Percentiles rank a stretch among this genome's conserved stretches.
phyloP scores from a whole-genome alignment of 2,113 vertebrate genomes.

The Asarcornis scutulata region DNA sequence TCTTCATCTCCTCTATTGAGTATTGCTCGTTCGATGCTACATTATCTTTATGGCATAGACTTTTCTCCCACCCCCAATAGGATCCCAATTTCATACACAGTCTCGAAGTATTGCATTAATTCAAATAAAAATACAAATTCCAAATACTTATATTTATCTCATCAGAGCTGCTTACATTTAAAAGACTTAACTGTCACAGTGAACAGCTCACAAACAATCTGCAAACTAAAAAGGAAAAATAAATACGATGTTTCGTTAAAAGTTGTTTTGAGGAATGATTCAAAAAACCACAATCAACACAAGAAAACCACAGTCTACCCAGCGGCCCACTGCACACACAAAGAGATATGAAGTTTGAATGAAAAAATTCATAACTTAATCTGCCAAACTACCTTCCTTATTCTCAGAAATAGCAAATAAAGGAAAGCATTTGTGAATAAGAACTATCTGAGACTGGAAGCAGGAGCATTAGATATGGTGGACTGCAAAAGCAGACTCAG shows the following conservation, averaged over 20 bases:
- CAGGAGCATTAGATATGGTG: constrained; percentile 58
- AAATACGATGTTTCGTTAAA: constrained; percentile 39
- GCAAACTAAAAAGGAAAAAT: constrained; percentile 40
- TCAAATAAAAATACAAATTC: constrained; percentile 24
- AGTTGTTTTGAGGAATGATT: constrained; percentile 37
- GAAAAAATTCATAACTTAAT: constrained; percentile 25
- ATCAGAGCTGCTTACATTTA: constrained; percentile 46
- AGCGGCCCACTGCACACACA: constrained; percentile 41
- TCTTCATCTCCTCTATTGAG: constrained; percentile 44
- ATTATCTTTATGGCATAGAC: constrained; percentile 36
- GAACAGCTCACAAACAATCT: constrained; percentile 33
- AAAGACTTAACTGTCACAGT: constrained; percentile 16
- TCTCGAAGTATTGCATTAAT: constrained; percentile 2
- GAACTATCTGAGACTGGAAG: constrained; percentile 29
- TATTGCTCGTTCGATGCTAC: constrained; percentile 19
- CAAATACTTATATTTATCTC: constrained; percentile 55
- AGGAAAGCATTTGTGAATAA: constrained; percentile 33
- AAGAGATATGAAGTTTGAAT: constrained; percentile 27
- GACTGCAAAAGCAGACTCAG: constrained; percentile 50
- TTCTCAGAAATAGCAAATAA: constrained; percentile 37
- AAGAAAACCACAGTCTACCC: constrained; percentile 45
- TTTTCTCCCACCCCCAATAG: neutral
- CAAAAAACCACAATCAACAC: constrained; percentile 41
- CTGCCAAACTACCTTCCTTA: constrained; percentile 23
- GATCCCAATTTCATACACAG: neutral